Evolutionary conservation across 2,888 invertebrate species (phyloP), one percentile per base, ranked within the genome.

Genomic region (Meloe dianella): DNA sequence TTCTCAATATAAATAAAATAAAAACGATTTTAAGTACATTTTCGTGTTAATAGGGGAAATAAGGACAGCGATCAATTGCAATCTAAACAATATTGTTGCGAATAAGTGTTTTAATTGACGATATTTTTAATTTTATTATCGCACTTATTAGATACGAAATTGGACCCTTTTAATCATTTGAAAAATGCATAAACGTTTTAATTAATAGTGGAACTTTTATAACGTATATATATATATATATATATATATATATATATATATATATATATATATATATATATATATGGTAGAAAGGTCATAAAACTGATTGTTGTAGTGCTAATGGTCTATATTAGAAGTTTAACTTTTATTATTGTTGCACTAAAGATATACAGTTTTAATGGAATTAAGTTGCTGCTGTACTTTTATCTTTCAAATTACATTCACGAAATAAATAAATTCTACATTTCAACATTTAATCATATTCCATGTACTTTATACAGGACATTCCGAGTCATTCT

Each of bases 261-360:
- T 38, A 38, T n/a, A 8, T 47, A 47, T 8, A 47, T 20, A n/a
- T n/a, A n/a, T n/a, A n/a, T n/a, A n/a, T n/a, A n/a, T n/a, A n/a
- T n/a, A n/a, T n/a, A n/a, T n/a, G n/a, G n/a, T n/a, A n/a, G n/a
- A n/a, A n/a, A 47, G 14, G 7, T 8, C 54, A 54, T 54, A 54
- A 54, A 54, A 54, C 27, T 27, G 54, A 54, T 54, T 54, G 27
- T 54, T 54, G 24, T n/a, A n/a, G 24, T 24, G 24, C 27, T 54
- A 54, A 54, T 54, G n/a, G 54, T 14, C 54, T 27, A 54, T 54
- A 54, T 54, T 54, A 54, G 24, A 27, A 54, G 24, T 54, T 54
- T 27, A 54, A n/a, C 27, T 54, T 51, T 51, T 51, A 51, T 51
- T 54, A 54, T 54, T 27, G 54, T 54, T 54, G 14, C 2, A 51